Evolutionary conservation across 2,888 invertebrate species (phyloP).

Genomic region (Macropis europaea): DNA sequence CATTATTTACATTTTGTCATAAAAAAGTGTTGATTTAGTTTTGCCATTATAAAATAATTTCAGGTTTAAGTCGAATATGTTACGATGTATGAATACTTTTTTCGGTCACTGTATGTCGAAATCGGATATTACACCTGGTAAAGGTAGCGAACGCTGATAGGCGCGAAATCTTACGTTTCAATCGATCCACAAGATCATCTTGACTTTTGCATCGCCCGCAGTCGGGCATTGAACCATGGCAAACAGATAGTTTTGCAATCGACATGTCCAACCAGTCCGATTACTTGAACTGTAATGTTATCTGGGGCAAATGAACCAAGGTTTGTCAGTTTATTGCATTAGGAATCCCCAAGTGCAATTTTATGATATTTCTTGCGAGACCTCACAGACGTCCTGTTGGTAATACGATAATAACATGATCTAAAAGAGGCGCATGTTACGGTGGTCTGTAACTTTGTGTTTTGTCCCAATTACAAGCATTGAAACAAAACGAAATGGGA

Average conservation of each 20-base stretch:
- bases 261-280: constrained; percentile 35
- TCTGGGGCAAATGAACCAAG: constrained; percentile 40
- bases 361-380: background rate
- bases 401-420: background rate
- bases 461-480: background rate
- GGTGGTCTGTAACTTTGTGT: background rate
- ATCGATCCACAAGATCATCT: constrained; percentile 20
- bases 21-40: too few relatives aligned
- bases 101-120: too few relatives aligned
- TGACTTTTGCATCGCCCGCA: constrained; percentile 9
- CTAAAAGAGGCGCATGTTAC: background rate
- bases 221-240: constrained; percentile 32
- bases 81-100: too few relatives aligned
- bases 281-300: constrained; percentile 21
- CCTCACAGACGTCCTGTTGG: background rate
- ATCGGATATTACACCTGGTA: too few relatives aligned
- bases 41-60: too few relatives aligned
- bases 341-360: background rate
- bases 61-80: too few relatives aligned
- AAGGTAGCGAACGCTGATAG: background rate
- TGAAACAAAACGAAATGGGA: too few relatives aligned
- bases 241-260: constrained; percentile 48
- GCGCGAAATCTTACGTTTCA: constrained; percentile 20
- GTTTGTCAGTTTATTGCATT: constrained; percentile 28
- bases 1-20: too few relatives aligned